A percentile compares a stretch with the other conserved stretches of the same genome.
These are phyloP conservation scores for Euphonia xanthogaster DNA, from an alignment of 2,797 vertebrate genomes.

Conservation along the genomic window DNA sequence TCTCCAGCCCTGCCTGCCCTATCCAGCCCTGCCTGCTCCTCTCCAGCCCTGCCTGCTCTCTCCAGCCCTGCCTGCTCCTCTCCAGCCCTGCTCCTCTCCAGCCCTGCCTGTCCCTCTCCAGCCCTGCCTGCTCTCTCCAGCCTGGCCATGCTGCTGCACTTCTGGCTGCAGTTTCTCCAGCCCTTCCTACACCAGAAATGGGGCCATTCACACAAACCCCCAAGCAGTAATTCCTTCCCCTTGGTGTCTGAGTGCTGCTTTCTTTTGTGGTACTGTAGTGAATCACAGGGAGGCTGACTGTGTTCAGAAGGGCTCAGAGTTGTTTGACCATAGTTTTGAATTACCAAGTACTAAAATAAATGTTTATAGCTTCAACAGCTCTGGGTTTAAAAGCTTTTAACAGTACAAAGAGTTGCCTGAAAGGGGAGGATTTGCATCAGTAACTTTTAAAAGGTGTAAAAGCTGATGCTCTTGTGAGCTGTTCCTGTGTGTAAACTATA, in stretches of 20 bases:
- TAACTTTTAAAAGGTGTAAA: background rate
- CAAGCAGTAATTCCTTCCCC: background rate
- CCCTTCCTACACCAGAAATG: background rate
- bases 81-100: background rate
- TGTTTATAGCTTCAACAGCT: background rate
- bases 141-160: background rate
- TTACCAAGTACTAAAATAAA: background rate
- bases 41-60: background rate
- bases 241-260: background rate
- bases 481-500: background rate
- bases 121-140: too few species aligned
- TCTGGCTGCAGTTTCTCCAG: background rate
- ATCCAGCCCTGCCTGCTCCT: background rate
- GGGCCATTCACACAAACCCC: background rate
- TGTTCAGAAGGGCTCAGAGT: background rate
- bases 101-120: background rate
- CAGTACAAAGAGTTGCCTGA: background rate
- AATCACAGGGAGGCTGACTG: background rate
- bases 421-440: background rate
- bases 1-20: background rate
- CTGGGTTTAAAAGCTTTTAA: background rate
- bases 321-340: background rate
- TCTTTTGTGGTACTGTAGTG: background rate
- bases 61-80: background rate
- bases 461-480: background rate